These are phyloP conservation scores for Zingel zingel DNA, from an alignment of 2,113 vertebrate species.

Conservation along the genomic window DNA sequence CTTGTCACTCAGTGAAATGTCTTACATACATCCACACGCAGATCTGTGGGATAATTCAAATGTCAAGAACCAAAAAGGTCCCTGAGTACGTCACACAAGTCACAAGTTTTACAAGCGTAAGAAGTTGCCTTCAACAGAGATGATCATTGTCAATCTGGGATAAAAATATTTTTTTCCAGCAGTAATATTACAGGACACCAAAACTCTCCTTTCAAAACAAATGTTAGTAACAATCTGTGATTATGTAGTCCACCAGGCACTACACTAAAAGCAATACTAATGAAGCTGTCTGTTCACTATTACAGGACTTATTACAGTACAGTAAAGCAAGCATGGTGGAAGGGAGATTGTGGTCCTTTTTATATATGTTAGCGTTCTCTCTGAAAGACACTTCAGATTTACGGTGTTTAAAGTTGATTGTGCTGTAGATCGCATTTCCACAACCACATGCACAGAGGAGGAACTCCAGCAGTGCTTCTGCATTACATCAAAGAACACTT, in stretches of 20 bases:
- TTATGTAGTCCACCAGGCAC: not conserved
- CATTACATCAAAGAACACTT: not conserved
- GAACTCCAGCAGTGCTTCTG: not conserved
- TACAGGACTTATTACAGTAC: not conserved
- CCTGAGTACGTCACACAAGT: not conserved
- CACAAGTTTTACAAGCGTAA: not conserved
- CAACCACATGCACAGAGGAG: conserved; percentile 10
- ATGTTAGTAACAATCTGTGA: not conserved
- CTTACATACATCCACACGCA: too few relatives aligned
- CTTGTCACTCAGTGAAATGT: not conserved
- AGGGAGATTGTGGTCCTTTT: not conserved
- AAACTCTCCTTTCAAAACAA: conserved; percentile 12
- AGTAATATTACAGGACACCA: conserved; percentile 21
- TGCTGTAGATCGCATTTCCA: not conserved
- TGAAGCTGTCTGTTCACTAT: not conserved
- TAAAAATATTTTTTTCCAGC: not conserved
- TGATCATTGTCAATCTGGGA: not conserved
- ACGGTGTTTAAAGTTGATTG: not conserved
- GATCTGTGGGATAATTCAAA: not conserved
- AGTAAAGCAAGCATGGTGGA: not conserved
- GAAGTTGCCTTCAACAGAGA: not conserved
- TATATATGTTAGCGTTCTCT: not conserved
- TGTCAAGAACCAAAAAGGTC: not conserved
- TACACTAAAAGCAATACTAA: conserved; percentile 31
- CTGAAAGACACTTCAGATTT: not conserved